A percentile compares a stretch with the other conserved stretches of the same genome.
Evolutionary conservation across 2,888 invertebrate genomes (phyloP).

Genomic region (Parascotia fuliginaria): DNA sequence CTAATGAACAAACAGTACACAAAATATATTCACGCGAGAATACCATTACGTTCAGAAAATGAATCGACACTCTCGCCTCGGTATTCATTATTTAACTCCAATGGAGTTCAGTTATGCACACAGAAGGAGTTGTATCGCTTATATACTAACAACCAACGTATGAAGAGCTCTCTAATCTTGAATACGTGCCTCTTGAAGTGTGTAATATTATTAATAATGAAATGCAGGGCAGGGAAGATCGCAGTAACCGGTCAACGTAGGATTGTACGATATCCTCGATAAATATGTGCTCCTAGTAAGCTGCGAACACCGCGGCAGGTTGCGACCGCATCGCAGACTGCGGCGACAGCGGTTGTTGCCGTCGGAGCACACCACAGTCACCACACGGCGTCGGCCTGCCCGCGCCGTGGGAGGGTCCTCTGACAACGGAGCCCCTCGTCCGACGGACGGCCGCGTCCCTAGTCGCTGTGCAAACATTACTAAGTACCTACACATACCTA

Average conservation of each 20-base stretch:
- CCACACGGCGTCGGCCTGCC: background rate
- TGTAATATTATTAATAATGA: constrained; percentile 13
- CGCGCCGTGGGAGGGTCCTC: constrained; percentile 45
- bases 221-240: constrained; percentile 43
- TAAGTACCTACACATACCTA: constrained; percentile 39
- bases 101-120: constrained; percentile 31
- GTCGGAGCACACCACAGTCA: constrained; percentile 16
- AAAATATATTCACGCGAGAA: constrained; percentile 23
- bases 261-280: constrained; percentile 42
- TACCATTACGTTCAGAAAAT: constrained; percentile 29
- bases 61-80: constrained; percentile 17
- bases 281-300: constrained; percentile 71
- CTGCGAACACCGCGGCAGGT: constrained; percentile 76
- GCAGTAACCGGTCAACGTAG: constrained; percentile 27
- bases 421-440: constrained; percentile 37
- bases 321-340: constrained; percentile 56
- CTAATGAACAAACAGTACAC: constrained; percentile 4
- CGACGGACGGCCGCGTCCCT: constrained; percentile 26
- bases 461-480: constrained; percentile 31
- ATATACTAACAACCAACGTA: constrained; percentile 46
- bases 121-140: constrained; percentile 33
- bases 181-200: constrained; percentile 4
- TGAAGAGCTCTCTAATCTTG: constrained; percentile 25
- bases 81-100: constrained; percentile 29
- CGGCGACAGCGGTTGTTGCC: constrained; percentile 40